Base-by-base conservation (phyloP, 2,113 vertebrate genomes). In the Xiphias gladius region DNA sequence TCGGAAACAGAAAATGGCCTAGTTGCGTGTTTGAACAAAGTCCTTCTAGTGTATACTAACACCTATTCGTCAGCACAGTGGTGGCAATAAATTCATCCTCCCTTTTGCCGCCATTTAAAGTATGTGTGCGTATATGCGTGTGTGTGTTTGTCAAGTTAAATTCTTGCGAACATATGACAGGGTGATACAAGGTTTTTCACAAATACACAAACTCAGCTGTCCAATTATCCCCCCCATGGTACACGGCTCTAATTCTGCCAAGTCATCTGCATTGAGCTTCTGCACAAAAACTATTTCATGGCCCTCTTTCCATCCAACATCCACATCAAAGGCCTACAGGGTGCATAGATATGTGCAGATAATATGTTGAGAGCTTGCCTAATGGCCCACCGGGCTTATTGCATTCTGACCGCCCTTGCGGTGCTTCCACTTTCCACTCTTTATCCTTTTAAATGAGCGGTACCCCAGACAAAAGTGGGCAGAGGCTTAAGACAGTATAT, bases 151-250 rank as follows among this genome's bases (percentile, higher is more conserved):
- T 88, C 50, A 52, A 46, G 80, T 69, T 4, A 41, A 83, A 92
- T 89, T 92, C 87, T 89, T 90, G 82, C 8, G 22, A 86, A 83
- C 93, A 93, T 88, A 92, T 94, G 91, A 88, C 71, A 91, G 87
- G 91, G 74, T 84, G 77, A 91, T 90, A 86, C 75, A 65, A n/a
- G n/a, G 61, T 32, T 83, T 93, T 91, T 92, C 82, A 83, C 80
- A 84, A 91, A 78, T 88, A 87, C 79, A 92, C 86, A 92, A 92
- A 90, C 80, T 84, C 89, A 94, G 86, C 92, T 92, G 88, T 90
- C 81, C 65, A 78, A 86, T 81, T 87, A 87, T 89, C 85, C 88
- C 86, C 77, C 64, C 80, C 16, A 0, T 9, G 88, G 88, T 89
- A 87, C 73, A 70, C 10, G 10, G 58, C 73, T 83, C 57, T 84